phyloP scores from a whole-genome alignment of 2,797 vertebrate species.

The Rachycentron canadum region DNA sequence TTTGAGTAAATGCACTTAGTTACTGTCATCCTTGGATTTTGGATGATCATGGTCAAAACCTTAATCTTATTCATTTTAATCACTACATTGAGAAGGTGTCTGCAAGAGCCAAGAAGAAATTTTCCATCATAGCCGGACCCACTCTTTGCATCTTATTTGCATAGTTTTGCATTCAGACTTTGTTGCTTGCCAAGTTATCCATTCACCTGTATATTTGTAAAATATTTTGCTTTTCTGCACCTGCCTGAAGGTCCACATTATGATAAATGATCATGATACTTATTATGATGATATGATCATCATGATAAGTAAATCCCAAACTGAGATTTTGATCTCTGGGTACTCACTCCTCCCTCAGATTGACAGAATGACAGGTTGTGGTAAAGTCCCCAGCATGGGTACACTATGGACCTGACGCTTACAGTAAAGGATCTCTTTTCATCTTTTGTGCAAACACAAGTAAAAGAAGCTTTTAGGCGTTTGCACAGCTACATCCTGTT shows the following conservation, averaged over 20 bases:
- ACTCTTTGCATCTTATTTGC: slow-evolving; percentile 80
- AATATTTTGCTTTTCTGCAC: not conserved
- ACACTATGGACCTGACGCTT: slow-evolving; percentile 46
- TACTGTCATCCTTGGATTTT: not conserved
- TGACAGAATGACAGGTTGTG: slow-evolving; percentile 28
- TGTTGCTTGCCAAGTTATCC: slow-evolving; percentile 53
- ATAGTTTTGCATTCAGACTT: slow-evolving; percentile 75
- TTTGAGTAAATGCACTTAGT: not conserved
- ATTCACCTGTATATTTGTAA: slow-evolving; percentile 42
- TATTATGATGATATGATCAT: too few species aligned
- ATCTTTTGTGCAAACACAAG: slow-evolving; percentile 74
- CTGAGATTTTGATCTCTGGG: slow-evolving; percentile 50
- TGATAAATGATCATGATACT: too few species aligned
- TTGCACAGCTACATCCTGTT: slow-evolving; percentile 79
- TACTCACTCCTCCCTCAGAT: not conserved
- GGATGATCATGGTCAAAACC: not conserved
- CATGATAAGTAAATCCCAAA: slow-evolving; percentile 43
- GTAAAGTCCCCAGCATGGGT: slow-evolving; percentile 36
- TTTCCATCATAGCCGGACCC: slow-evolving; percentile 60
- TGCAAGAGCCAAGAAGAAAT: slow-evolving; percentile 48
- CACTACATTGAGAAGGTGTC: slow-evolving; percentile 10
- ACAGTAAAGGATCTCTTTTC: slow-evolving; percentile 57
- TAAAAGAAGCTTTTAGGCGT: slow-evolving; percentile 57
- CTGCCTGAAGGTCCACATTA: slow-evolving; percentile 20
- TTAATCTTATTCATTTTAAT: not conserved